Percentiles rank a stretch among this genome's conserved stretches.
phyloP scores from a whole-genome alignment of 2,888 invertebrate species.

The Dolichomitus sp. region DNA sequence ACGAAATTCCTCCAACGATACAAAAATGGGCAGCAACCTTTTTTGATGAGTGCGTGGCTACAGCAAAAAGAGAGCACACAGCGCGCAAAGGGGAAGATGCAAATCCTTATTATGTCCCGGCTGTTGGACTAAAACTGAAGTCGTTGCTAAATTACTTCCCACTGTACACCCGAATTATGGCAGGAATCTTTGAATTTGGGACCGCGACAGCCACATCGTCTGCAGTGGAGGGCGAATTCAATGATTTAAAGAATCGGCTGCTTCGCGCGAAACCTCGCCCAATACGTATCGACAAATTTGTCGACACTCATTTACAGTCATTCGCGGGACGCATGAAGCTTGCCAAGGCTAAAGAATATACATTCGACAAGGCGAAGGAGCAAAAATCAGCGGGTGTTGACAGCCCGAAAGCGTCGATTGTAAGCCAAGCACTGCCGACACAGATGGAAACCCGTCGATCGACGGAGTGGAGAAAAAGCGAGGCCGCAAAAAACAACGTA shows the following conservation, averaged over 20 bases:
- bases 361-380: constrained; percentile 9
- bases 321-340: constrained; percentile 52
- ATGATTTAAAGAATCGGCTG: constrained; percentile 50
- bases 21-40: too few species aligned
- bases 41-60: too few species aligned
- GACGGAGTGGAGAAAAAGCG: constrained; percentile 21
- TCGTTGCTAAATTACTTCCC: constrained; percentile 7
- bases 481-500: constrained; percentile 22
- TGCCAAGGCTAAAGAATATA: constrained; percentile 39
- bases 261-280: constrained; percentile 43
- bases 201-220: constrained; percentile 42
- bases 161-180: constrained; percentile 7
- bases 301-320: constrained; percentile 35
- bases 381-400: constrained; percentile 2
- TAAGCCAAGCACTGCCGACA: too few species aligned
- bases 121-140: constrained; percentile 7
- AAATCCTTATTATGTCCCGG: too few species aligned
- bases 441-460: neutral
- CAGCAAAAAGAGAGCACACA: too few species aligned
- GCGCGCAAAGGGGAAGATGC: too few species aligned
- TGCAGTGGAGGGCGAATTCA: constrained; percentile 54
- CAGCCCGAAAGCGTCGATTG: too few species aligned
- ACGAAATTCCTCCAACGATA: too few species aligned
- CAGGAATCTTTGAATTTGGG: constrained; percentile 35
- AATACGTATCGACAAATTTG: constrained; percentile 55